Conservation (phyloP, 2,113 vertebrate species). For the Osmerus mordax region DNA sequence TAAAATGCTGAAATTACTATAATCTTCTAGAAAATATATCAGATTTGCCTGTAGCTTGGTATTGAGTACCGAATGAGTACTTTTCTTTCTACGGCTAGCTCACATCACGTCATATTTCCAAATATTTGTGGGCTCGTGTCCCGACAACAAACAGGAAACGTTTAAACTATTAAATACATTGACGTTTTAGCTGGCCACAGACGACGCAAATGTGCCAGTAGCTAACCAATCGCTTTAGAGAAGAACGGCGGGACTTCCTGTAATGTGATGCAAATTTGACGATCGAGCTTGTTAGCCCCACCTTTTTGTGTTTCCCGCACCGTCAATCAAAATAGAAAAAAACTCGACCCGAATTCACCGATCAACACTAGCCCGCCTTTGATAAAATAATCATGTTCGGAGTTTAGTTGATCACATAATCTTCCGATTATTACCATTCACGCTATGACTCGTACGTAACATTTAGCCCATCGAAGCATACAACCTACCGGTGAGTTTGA, state of each 20-base stretch:
- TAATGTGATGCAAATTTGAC: slow-evolving; percentile 81
- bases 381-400: slow-evolving; percentile 82
- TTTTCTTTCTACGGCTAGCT: neutral
- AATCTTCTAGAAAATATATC: neutral
- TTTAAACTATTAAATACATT: slow-evolving; percentile 46
- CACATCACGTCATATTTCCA: slow-evolving; percentile 44
- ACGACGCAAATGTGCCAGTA: neutral
- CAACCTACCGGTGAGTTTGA: slow-evolving; percentile 76
- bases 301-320: slow-evolving; percentile 98
- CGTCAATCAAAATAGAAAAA: slow-evolving; percentile 98
- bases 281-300: slow-evolving; percentile 85
- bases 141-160: slow-evolving; percentile 83
- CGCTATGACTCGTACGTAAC: slow-evolving; percentile 76
- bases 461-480: slow-evolving; percentile 69
- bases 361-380: slow-evolving; percentile 81
- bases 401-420: slow-evolving; percentile 70
- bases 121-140: slow-evolving; percentile 23
- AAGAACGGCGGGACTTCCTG: slow-evolving; percentile 85
- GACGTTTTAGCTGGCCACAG: slow-evolving; percentile 61
- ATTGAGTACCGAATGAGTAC: too few relatives aligned
- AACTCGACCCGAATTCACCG: slow-evolving; percentile 86
- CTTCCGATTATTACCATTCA: slow-evolving; percentile 57
- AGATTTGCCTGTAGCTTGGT: neutral
- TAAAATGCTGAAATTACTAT: neutral
- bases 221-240: slow-evolving; percentile 71